These are phyloP conservation scores for Struthidea cinerea DNA, from an alignment of 2,113 vertebrate species.

Conservation along the genomic window DNA sequence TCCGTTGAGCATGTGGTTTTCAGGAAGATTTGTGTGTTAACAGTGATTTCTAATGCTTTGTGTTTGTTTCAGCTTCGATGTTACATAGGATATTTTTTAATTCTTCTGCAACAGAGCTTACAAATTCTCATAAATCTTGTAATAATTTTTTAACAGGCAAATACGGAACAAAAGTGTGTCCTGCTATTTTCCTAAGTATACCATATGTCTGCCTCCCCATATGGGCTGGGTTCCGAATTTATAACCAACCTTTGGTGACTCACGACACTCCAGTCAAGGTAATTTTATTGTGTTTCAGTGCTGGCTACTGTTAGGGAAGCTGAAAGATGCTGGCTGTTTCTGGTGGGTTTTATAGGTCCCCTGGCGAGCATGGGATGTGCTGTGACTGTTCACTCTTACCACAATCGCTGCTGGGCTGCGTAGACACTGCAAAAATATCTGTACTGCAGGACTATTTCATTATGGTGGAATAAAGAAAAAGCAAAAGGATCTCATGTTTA, in stretches of 20 bases:
- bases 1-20: background rate
- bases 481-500: background rate
- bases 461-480: background rate
- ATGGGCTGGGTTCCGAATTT: conserved; percentile 88
- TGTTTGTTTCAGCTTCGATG: background rate
- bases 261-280: conserved; percentile 72
- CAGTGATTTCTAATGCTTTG: background rate
- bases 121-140: background rate
- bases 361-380: background rate
- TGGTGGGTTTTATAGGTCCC: background rate
- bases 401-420: background rate
- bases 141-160: conserved; percentile 78
- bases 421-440: background rate
- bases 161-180: conserved; percentile 79
- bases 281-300: conserved; percentile 15
- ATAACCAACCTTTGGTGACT: conserved; percentile 73
- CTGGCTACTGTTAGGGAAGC: background rate
- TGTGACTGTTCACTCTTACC: background rate
- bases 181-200: conserved; percentile 80
- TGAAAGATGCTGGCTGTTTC: background rate
- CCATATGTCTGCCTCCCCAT: conserved; percentile 82
- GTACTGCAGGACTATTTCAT: background rate
- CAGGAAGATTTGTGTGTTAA: background rate
- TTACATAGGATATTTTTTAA: background rate
- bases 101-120: background rate